These are phyloP conservation scores for Eurois occulta DNA, from an alignment of 2,888 invertebrate species.

Conservation along the genomic window DNA sequence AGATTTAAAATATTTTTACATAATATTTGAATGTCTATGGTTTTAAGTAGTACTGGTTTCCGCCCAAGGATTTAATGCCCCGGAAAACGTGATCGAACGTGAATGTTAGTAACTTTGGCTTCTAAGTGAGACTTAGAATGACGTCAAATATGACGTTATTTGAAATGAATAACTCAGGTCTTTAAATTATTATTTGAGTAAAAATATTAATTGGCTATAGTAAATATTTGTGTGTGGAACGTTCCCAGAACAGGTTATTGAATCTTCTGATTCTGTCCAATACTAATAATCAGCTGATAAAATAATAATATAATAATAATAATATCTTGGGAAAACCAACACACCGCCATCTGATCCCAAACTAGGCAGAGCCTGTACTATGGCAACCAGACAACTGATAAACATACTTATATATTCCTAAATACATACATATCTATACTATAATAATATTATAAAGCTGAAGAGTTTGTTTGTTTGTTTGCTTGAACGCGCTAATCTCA, in stretches of 20 bases:
- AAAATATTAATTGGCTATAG: neutral
- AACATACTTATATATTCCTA: no score
- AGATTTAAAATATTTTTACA: no score
- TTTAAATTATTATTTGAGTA: neutral
- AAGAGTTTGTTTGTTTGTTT: no score
- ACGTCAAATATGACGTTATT: constrained; percentile 25
- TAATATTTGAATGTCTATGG: no score
- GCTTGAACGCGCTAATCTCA: no score
- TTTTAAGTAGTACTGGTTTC: constrained; percentile 15
- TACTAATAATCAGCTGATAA: neutral
- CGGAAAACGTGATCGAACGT: constrained; percentile 36
- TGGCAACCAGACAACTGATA: no score
- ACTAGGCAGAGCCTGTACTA: no score
- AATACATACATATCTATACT: no score
- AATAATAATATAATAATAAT: no score
- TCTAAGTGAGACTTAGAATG: constrained; percentile 12
- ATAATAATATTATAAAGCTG: no score
- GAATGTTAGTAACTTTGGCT: neutral
- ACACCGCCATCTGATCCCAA: no score
- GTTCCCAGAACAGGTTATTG: neutral
- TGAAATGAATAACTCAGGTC: neutral
- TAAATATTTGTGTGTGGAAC: neutral
- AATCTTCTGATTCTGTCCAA: neutral
- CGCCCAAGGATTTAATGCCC: neutral
- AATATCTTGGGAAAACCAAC: no score